phyloP scores from a whole-genome alignment of 2,888 invertebrate genomes.

The Anodontia alba region DNA sequence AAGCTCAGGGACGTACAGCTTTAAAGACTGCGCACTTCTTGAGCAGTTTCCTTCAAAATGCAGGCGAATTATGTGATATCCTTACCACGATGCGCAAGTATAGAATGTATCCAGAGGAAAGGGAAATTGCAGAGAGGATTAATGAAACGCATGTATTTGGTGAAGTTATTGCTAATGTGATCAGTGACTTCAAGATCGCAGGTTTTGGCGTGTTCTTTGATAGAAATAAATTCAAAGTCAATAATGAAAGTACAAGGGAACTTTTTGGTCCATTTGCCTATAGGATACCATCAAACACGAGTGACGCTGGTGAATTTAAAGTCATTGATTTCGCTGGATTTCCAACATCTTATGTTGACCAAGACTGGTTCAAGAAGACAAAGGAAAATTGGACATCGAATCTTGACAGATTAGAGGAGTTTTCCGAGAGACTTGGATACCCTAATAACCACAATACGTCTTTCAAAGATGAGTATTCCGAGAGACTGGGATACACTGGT shows the following conservation, averaged over 20 bases:
- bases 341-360: slow-evolving; percentile 89
- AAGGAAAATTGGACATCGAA: slow-evolving; percentile 97
- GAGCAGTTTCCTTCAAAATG: slow-evolving; percentile 92
- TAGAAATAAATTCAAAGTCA: slow-evolving; percentile 95
- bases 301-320: background rate
- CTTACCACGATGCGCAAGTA: slow-evolving; percentile 61
- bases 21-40: slow-evolving; percentile 97
- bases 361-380: slow-evolving; percentile 92
- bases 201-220: slow-evolving; percentile 94
- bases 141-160: slow-evolving; percentile 95
- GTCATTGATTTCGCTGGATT: slow-evolving; percentile 69
- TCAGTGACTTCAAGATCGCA: slow-evolving; percentile 96
- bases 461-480: too few relatives aligned
- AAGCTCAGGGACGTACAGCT: slow-evolving; percentile 97
- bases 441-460: too few relatives aligned
- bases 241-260: slow-evolving; percentile 89
- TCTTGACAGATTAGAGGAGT: slow-evolving; percentile 90
- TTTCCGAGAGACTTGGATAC: slow-evolving; percentile 92
- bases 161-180: slow-evolving; percentile 94
- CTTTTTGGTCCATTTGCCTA: slow-evolving; percentile 79
- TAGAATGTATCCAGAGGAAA: too few relatives aligned
- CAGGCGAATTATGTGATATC: slow-evolving; percentile 67
- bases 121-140: slow-evolving; percentile 35
- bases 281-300: background rate
- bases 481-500: too few relatives aligned